These are phyloP conservation scores for Pocillopora grandis DNA, from an alignment of 92 coral and sea anemone genomes.

Conservation along the genomic window DNA sequence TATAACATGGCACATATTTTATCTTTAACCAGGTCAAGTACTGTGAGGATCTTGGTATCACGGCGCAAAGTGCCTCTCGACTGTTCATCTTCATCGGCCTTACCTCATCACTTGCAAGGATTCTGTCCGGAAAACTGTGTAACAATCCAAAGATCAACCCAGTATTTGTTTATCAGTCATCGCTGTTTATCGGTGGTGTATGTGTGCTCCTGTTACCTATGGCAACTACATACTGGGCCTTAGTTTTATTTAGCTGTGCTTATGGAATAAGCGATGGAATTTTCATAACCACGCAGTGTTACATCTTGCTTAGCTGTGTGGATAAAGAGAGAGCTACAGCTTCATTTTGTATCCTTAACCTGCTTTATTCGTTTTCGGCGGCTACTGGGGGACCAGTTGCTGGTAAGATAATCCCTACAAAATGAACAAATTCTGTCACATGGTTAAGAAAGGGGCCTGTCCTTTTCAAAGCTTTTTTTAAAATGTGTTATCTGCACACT, in stretches of 20 bases:
- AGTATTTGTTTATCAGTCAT: conserved; percentile 1
- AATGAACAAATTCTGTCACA: too few species aligned
- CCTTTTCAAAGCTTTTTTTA: too few species aligned
- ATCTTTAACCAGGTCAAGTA: conserved; percentile 44
- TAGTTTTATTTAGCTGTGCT: not conserved
- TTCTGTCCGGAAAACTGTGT: conserved; percentile 52
- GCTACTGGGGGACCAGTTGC: too few species aligned
- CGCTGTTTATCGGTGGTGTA: not conserved
- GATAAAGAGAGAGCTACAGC: conserved; percentile 11
- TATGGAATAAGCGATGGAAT: conserved; percentile 26
- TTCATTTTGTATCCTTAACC: too few species aligned
- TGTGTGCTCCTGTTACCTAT: conserved; percentile 11
- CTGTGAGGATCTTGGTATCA: conserved; percentile 50
- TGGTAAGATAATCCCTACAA: too few species aligned
- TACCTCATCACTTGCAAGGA: conserved; percentile 50
- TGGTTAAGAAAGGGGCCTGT: too few species aligned
- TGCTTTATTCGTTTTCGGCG: too few species aligned
- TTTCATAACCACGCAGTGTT: not conserved
- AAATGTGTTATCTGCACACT: too few species aligned
- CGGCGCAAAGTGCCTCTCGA: conserved; percentile 47
- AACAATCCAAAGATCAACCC: conserved; percentile 22
- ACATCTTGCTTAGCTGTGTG: conserved; percentile 7
- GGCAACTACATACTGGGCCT: not conserved
- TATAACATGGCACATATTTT: not conserved
- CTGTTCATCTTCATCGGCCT: conserved; percentile 65